Percentiles rank a stretch among this genome's conserved stretches.
Evolutionary conservation across 1,140 invertebrate genomes (phyloP).

Genomic region (Brachionus asplanchnoidis): DNA sequence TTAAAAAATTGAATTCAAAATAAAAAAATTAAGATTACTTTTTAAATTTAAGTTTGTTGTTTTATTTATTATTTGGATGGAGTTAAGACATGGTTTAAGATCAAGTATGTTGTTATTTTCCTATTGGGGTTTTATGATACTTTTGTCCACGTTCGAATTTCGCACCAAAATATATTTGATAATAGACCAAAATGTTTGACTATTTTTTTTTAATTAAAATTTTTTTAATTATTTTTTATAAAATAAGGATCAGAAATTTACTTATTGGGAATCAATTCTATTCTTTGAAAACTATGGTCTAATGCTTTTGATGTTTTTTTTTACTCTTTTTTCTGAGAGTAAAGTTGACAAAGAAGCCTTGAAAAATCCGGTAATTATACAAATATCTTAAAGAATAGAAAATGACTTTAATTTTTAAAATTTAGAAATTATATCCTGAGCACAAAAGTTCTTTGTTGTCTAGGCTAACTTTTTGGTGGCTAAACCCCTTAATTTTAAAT

Average conservation of each 20-base stretch:
- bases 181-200: not conserved
- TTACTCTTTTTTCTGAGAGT: not conserved
- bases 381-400: not conserved
- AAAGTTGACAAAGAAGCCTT: not conserved
- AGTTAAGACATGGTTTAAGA: conserved; percentile 6
- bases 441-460: conserved; percentile 1
- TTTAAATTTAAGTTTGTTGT: not conserved
- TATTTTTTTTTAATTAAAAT: not conserved
- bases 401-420: not conserved
- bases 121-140: not conserved
- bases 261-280: not conserved
- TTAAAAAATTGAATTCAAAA: not conserved
- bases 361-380: not conserved
- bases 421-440: conserved; percentile 35
- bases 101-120: conserved; percentile 15
- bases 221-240: not conserved
- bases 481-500: conserved; percentile 25
- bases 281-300: not conserved
- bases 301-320: not conserved
- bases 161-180: not conserved
- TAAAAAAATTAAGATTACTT: not conserved
- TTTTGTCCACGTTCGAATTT: not conserved
- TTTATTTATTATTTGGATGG: not conserved
- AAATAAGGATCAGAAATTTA: not conserved
- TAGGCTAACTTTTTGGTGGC: conserved; percentile 38